Percentiles rank a stretch among this genome's conserved stretches.
phyloP scores from a whole-genome alignment of 2,888 invertebrate species.

The Theretra japonica region DNA sequence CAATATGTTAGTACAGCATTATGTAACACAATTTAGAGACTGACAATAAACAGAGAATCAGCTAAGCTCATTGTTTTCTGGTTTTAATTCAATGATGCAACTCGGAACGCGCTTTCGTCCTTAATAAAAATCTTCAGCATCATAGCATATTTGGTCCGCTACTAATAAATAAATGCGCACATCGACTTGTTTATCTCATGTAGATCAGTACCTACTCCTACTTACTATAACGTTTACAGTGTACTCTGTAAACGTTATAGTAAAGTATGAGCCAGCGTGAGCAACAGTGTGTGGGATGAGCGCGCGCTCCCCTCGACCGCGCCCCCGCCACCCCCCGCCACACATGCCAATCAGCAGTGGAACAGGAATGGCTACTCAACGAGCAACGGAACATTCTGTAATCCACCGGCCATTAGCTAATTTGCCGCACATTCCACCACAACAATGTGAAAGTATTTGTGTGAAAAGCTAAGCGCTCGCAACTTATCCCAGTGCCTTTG shows the following conservation, averaged over 20 bases:
- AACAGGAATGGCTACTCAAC: conserved; percentile 2
- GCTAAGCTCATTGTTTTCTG: too few relatives aligned
- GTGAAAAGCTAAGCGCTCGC: not conserved
- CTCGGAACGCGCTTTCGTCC: too few relatives aligned
- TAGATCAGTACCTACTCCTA: too few relatives aligned
- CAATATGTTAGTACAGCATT: not conserved
- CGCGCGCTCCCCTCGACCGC: not conserved
- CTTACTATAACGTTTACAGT: too few relatives aligned
- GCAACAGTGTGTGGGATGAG: not conserved
- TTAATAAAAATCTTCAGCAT: too few relatives aligned
- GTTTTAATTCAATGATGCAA: too few relatives aligned
- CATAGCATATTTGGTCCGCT: not conserved
- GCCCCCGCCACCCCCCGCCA: not conserved
- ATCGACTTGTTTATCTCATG: too few relatives aligned
- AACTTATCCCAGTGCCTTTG: not conserved
- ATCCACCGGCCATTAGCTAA: conserved; percentile 10
- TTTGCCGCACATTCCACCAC: conserved; percentile 8
- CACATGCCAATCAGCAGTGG: conserved; percentile 15
- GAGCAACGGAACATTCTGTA: conserved; percentile 17
- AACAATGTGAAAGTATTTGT: not conserved
- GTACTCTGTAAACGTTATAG: too few relatives aligned
- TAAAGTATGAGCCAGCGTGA: not conserved
- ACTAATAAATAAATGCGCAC: not conserved
- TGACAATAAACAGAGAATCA: not conserved
- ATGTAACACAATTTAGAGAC: not conserved